Conservation (phyloP, 2,113 vertebrate species). For the Pipa parva region DNA sequence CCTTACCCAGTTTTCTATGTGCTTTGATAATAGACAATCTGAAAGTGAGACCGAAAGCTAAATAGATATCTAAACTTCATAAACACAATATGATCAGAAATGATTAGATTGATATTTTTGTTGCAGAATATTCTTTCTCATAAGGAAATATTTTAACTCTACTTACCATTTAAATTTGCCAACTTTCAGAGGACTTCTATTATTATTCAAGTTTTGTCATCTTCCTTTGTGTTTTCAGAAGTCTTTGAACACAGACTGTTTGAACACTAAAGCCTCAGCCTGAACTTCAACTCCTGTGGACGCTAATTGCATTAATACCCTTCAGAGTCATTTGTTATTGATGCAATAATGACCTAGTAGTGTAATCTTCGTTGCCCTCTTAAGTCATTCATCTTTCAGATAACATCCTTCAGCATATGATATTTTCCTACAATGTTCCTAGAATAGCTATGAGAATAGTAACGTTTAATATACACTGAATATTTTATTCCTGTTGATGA, state of each 20-base stretch:
- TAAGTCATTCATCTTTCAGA: neutral
- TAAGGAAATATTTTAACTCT: neutral
- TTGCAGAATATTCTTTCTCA: neutral
- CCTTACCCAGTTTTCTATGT: too few relatives aligned
- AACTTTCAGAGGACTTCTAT: neutral
- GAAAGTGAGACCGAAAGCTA: too few relatives aligned
- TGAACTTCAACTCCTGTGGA: neutral
- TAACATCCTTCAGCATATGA: neutral
- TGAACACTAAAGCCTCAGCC: neutral
- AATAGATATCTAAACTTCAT: too few relatives aligned
- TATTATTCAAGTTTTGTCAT: neutral
- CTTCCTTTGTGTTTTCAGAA: neutral
- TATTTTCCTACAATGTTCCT: neutral
- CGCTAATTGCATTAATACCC: conserved; percentile 7
- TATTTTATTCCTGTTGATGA: neutral
- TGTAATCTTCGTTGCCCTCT: neutral
- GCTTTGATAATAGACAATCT: too few relatives aligned
- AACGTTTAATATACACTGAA: neutral
- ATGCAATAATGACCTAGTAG: neutral
- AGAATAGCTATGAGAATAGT: neutral
- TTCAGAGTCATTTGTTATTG: neutral
- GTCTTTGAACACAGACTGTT: neutral
- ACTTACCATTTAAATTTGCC: neutral
- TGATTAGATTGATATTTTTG: neutral
- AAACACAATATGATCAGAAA: too few relatives aligned